Evolutionary conservation across 2,888 invertebrate species (phyloP), one percentile per base, ranked within the genome.

Genomic region (Lochmaea crataegi): DNA sequence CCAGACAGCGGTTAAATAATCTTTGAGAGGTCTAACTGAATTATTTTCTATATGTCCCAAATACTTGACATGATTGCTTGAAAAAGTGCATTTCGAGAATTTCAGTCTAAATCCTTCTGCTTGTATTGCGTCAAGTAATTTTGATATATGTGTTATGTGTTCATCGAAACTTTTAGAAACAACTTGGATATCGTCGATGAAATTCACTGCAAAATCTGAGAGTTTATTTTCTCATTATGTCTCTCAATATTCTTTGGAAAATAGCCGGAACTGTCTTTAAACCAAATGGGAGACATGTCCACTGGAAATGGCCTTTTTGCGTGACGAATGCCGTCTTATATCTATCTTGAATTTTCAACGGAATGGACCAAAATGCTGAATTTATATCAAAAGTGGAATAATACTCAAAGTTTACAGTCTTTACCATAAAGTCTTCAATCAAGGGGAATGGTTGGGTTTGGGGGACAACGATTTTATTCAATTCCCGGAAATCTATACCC

Each of bases 281-380:
- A 2, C 65, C 69, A 65, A 73, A 73, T 5, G 69, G 73, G 22
- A 73, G 63, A 22, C 58, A 48, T 16, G 38, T 74, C 48, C 71
- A 71, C 41, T 71, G 64, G 32, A 32, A 71, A 57, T 71, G 58
- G 1, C 65, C 65, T 38, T 74, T 64, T 32, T 74, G 65, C n/a
- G 71, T 71, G 2, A 67, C 58, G 45, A 74, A 71, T 26, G 22
- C 68, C 4, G 64, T 57, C 51, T 42, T 42, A 11, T 74, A 6
- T 64, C 57, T 67, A 65, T 71, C 70, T 65, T 65, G 12, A 51
- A 57, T 63, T 41, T 56, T 10, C n/a, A 70, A 9, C 6, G 57
- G 64, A n/a, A 74, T 74, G 2, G 64, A 64, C 71, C 74, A 67
- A 67, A 74, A 74, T 12, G 74, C 74, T 11, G 70, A 74, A 56